Conservation (phyloP, 2,888 invertebrate species). For the Salticus scenicus region DNA sequence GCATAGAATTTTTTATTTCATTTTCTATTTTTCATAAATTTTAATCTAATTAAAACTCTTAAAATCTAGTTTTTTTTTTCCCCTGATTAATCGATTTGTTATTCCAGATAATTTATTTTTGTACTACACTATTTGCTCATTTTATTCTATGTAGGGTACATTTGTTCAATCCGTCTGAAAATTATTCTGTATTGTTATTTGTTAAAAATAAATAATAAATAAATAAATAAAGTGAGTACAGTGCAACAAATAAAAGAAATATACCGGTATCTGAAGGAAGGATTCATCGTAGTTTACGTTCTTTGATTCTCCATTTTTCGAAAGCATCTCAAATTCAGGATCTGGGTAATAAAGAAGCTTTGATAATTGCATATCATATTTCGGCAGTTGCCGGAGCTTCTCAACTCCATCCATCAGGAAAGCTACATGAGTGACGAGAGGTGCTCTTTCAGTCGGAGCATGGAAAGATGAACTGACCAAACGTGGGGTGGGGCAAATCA, state of each 20-base stretch:
- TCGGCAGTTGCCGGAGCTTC: slow-evolving; percentile 70
- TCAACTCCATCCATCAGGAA: slow-evolving; percentile 76
- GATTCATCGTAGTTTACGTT: slow-evolving; percentile 72
- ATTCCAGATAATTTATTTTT: no score
- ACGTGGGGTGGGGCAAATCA: slow-evolving; percentile 74
- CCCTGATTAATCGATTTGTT: no score
- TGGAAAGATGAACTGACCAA: slow-evolving; percentile 54
- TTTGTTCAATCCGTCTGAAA: no score
- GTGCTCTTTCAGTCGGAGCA: slow-evolving; percentile 63
- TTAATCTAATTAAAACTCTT: no score
- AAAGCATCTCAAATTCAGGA: slow-evolving; percentile 73
- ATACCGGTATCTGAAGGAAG: slow-evolving; percentile 72
- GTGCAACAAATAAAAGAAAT: background rate
- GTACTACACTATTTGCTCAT: no score
- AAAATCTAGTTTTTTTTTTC: no score
- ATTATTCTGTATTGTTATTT: no score
- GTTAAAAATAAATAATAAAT: no score
- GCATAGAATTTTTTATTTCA: no score
- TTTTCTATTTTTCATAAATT: no score
- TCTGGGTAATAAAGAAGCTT: slow-evolving; percentile 75
- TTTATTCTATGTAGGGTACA: no score
- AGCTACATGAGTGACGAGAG: slow-evolving; percentile 72
- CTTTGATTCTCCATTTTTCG: slow-evolving; percentile 66
- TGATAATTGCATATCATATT: slow-evolving; percentile 70
- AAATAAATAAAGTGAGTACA: no score